phyloP scores from a whole-genome alignment of 2,113 vertebrate genomes.

The Tragulus kanchil region DNA sequence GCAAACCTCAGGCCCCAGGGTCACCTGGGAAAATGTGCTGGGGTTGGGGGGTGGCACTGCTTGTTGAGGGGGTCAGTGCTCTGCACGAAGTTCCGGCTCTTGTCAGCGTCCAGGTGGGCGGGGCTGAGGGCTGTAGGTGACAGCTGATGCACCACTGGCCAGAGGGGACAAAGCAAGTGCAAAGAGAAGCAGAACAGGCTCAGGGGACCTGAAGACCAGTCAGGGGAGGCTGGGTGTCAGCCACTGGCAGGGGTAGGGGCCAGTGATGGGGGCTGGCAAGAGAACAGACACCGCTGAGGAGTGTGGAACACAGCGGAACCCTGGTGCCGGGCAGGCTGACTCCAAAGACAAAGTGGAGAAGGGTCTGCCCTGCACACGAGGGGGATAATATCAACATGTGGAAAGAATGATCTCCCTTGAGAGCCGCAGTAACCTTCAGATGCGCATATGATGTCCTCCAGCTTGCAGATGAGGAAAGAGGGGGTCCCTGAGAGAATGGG shows the following conservation, averaged over 20 bases:
- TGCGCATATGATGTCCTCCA: not conserved
- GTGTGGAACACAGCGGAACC: fast-evolving
- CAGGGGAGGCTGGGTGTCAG: not conserved
- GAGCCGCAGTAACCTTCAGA: not conserved
- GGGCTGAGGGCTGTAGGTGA: not conserved
- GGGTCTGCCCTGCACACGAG: not conserved
- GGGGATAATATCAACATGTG: not conserved
- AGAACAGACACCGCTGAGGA: not conserved
- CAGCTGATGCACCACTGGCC: not conserved
- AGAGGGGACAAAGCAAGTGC: not conserved
- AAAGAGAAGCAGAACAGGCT: not conserved
- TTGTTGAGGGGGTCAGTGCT: not conserved
- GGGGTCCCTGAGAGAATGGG: not conserved
- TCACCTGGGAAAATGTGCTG: fast-evolving
- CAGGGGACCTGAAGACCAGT: fast-evolving
- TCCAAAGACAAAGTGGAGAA: not conserved
- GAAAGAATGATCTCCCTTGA: not conserved
- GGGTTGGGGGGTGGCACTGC: not conserved
- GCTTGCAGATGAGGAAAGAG: not conserved
- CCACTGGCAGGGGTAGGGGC: not conserved
- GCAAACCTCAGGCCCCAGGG: not conserved
- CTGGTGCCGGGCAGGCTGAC: not conserved
- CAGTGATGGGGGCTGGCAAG: fast-evolving
- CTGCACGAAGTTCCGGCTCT: not conserved
- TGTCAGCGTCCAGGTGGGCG: not conserved